Conservation (phyloP, 2,888 invertebrate species). For the Odontocolon sp. region DNA sequence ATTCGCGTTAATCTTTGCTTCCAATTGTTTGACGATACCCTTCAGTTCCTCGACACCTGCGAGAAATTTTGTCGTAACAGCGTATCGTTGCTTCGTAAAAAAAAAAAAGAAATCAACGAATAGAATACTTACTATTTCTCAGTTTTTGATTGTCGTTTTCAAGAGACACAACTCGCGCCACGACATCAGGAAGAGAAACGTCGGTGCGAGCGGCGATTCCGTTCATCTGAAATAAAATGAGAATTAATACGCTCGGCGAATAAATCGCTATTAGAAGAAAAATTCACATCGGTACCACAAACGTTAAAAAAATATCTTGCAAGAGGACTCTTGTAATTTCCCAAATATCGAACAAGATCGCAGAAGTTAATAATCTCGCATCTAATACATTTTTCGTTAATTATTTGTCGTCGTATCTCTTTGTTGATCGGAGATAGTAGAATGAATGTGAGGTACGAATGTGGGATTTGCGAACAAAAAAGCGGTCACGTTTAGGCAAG, state of each 20-base stretch:
- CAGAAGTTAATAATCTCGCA: neutral
- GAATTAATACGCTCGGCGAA: neutral
- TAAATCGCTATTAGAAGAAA: neutral
- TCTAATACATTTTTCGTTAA: neutral
- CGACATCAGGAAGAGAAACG: conserved; percentile 83
- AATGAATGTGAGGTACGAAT: conserved; percentile 20
- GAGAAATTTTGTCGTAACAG: no score
- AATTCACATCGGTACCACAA: neutral
- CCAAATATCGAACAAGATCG: neutral
- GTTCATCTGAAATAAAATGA: conserved; percentile 84
- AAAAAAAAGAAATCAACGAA: no score
- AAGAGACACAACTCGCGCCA: conserved; percentile 82
- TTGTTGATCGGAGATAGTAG: neutral
- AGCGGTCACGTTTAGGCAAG: conserved; percentile 32
- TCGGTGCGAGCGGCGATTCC: conserved; percentile 84
- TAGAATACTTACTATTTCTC: conserved; percentile 75
- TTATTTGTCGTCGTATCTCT: neutral
- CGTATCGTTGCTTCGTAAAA: no score
- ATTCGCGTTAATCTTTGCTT: conserved; percentile 73
- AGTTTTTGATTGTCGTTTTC: conserved; percentile 84
- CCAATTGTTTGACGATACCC: conserved; percentile 73
- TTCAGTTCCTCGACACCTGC: conserved; percentile 76
- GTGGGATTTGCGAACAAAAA: conserved; percentile 36
- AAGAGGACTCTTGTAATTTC: neutral
- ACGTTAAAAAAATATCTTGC: neutral